These are phyloP conservation scores for Diorhabda sublineata DNA, from an alignment of 1,140 invertebrate genomes.

Conservation along the genomic window DNA sequence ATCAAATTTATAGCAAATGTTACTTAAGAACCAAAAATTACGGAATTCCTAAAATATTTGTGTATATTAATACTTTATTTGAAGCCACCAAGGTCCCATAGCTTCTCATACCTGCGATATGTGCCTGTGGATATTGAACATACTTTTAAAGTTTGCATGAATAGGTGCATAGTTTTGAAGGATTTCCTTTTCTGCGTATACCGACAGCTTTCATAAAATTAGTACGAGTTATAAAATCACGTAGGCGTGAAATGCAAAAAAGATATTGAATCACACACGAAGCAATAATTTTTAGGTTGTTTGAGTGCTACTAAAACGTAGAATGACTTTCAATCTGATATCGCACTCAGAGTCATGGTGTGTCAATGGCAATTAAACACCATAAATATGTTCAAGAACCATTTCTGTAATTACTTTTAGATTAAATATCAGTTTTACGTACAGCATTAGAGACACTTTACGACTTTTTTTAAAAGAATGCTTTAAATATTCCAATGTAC, in stretches of 20 bases:
- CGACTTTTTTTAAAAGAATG: constrained; percentile 23
- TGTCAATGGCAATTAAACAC: constrained; percentile 17
- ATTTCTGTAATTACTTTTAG: constrained; percentile 20
- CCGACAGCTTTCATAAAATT: neutral
- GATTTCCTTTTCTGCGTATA: too few relatives aligned
- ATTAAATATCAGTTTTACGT: constrained; percentile 21
- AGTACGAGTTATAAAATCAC: neutral
- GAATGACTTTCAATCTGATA: constrained; percentile 18
- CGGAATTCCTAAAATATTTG: too few relatives aligned
- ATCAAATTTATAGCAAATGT: too few relatives aligned
- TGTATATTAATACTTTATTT: too few relatives aligned
- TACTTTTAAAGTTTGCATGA: too few relatives aligned
- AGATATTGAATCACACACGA: constrained; percentile 7
- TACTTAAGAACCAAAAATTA: too few relatives aligned
- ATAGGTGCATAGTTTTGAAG: too few relatives aligned
- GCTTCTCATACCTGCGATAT: too few relatives aligned
- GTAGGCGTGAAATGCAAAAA: constrained; percentile 1
- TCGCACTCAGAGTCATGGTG: constrained; percentile 7
- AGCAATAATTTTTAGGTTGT: constrained; percentile 12
- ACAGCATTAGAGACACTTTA: constrained; percentile 24
- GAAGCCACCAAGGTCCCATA: too few relatives aligned
- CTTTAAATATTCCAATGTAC: constrained; percentile 27
- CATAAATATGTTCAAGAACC: constrained; percentile 22
- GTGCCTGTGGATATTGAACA: too few relatives aligned
- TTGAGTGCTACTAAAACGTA: constrained; percentile 15